Conservation (phyloP, 2,113 vertebrate species). For the Mionectes macconnelli region DNA sequence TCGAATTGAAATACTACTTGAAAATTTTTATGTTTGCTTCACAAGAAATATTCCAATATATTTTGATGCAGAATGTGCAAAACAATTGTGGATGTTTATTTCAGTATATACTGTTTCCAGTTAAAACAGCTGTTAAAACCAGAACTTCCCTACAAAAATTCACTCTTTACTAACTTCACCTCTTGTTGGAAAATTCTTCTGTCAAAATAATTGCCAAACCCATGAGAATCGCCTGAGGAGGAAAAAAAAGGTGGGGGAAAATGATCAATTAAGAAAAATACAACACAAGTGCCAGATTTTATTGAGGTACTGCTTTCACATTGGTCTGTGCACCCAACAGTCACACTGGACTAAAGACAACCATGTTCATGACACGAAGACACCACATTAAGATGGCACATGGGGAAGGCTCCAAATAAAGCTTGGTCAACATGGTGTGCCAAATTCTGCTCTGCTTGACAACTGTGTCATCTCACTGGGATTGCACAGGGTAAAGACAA, state of each 20-base stretch:
- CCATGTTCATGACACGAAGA: background rate
- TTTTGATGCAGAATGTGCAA: background rate
- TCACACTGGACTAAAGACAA: background rate
- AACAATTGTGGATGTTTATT: background rate
- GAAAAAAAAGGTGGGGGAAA: background rate
- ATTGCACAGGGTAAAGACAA: background rate
- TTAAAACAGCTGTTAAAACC: background rate
- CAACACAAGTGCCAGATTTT: slow-evolving; percentile 29
- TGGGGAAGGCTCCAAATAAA: background rate
- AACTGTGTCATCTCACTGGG: background rate
- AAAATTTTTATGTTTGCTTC: background rate
- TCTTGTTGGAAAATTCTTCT: background rate
- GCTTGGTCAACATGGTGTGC: background rate
- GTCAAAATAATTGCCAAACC: background rate
- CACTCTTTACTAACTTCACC: background rate
- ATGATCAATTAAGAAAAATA: background rate
- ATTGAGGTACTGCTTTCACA: slow-evolving; percentile 37
- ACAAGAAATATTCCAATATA: background rate
- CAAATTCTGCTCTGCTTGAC: background rate
- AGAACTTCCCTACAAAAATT: background rate
- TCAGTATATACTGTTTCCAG: background rate
- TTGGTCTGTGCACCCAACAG: background rate
- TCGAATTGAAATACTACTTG: background rate
- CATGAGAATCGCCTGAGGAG: background rate
- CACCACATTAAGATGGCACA: background rate